Evolutionary conservation across 2,888 invertebrate species (phyloP).

Genomic region (Hypolimnas misippus): DNA sequence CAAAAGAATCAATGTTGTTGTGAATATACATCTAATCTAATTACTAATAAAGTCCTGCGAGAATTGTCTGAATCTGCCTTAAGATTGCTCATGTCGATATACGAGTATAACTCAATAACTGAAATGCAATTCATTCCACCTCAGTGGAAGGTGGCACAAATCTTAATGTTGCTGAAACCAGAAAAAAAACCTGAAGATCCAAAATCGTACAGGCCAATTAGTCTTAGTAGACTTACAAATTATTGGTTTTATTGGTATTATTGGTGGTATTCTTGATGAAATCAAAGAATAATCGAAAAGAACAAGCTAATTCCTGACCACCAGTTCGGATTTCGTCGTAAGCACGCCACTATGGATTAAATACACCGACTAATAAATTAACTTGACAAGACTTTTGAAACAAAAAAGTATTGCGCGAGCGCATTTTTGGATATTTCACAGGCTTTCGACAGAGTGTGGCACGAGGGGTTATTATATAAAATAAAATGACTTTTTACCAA

Average conservation of each 20-base stretch:
- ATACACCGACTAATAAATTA: conserved; percentile 25
- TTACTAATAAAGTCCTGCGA: conserved; percentile 22
- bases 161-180: conserved; percentile 34
- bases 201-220: conserved; percentile 27
- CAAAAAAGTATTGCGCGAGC: conserved; percentile 27
- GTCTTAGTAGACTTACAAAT: conserved; percentile 23
- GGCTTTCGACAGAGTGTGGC: conserved; percentile 47
- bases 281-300: conserved; percentile 2
- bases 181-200: conserved; percentile 30
- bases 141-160: conserved; percentile 38
- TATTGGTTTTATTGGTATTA: no score
- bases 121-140: conserved; percentile 20
- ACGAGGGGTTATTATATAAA: conserved; percentile 41
- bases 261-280: no score
- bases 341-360: conserved; percentile 33
- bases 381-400: conserved; percentile 30
- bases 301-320: conserved; percentile 29
- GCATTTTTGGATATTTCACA: conserved; percentile 44
- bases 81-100: conserved; percentile 24
- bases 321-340: conserved; percentile 35
- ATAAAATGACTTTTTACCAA: conserved; percentile 36
- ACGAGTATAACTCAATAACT: conserved; percentile 30
- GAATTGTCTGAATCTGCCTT: conserved; percentile 20
- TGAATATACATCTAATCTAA: no score
- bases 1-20: no score